Percentiles rank a stretch among this genome's conserved stretches.
These are phyloP conservation scores for Vulpes ferrilata DNA, from an alignment of 2,113 vertebrate species.

Conservation along the genomic window DNA sequence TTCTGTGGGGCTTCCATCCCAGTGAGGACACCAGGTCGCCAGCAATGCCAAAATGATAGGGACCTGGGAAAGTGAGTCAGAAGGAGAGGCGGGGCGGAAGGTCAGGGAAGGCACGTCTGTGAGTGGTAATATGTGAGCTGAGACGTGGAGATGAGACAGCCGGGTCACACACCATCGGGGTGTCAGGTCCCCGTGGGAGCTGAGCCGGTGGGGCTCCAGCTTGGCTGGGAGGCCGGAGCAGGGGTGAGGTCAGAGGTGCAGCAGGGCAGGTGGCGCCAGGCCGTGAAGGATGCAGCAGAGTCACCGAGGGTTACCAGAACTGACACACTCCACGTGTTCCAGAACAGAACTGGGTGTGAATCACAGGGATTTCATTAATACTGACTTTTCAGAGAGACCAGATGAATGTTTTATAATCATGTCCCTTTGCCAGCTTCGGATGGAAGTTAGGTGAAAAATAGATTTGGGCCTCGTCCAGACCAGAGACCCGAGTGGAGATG, in stretches of 20 bases:
- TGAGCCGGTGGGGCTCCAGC: neutral
- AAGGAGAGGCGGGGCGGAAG: neutral
- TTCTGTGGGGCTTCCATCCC: neutral
- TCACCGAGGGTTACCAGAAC: neutral
- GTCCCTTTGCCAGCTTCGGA: neutral
- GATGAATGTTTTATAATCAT: neutral
- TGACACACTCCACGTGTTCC: accelerated
- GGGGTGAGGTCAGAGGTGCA: neutral
- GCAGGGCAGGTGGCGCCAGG: too few species aligned
- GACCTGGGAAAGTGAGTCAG: neutral
- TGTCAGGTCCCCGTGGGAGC: neutral
- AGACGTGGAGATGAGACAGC: neutral
- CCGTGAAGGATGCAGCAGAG: neutral
- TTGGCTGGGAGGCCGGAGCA: neutral
- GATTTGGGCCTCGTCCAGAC: neutral
- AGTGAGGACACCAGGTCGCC: neutral
- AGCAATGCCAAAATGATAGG: accelerated
- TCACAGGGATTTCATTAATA: neutral
- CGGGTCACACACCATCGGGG: accelerated
- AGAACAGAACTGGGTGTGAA: neutral
- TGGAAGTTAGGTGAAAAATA: neutral
- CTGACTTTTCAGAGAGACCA: neutral
- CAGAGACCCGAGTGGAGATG: neutral
- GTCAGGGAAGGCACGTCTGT: too few species aligned
- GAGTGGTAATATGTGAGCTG: neutral